Conservation (phyloP, 1,140 invertebrate species). For the Aphelenchoides fujianensis region DNA sequence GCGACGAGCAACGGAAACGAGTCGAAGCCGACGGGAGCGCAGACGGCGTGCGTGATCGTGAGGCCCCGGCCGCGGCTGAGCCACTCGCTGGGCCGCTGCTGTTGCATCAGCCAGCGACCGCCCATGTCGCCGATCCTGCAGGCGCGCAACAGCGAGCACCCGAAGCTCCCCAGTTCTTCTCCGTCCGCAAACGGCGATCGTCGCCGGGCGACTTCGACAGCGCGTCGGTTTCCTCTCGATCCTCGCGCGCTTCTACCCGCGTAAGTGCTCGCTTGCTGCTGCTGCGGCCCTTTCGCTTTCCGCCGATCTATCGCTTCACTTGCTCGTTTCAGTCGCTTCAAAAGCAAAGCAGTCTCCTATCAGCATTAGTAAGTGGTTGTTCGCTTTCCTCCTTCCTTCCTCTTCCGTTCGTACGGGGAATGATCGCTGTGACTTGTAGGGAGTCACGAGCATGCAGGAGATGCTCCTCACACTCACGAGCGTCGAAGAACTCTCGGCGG, state of each 20-base stretch:
- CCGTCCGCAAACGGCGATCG: not conserved
- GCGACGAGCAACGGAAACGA: not conserved
- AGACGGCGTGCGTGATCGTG: no score
- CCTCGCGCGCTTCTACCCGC: not conserved
- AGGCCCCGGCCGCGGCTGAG: not conserved
- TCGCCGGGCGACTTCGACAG: constrained; percentile 1
- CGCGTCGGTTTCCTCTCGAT: constrained; percentile 15
- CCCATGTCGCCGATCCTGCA: constrained; percentile 1
- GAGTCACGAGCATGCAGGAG: constrained; percentile 59
- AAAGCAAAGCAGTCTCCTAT: constrained; percentile 39
- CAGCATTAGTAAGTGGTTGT: no score
- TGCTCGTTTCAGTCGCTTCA: constrained; percentile 46
- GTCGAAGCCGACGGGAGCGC: no score
- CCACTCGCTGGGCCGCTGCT: not conserved
- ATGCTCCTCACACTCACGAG: constrained; percentile 53
- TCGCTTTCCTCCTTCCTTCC: constrained; percentile 10
- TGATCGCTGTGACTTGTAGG: no score
- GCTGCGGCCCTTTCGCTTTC: no score
- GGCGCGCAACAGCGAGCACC: not conserved
- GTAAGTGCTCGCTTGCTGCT: constrained; percentile 1
- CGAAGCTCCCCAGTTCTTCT: constrained; percentile 8
- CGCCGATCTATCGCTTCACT: not conserved
- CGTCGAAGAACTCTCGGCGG: constrained; percentile 53
- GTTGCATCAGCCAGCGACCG: constrained; percentile 2
- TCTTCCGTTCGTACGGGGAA: no score